Evolutionary conservation across 2,888 invertebrate genomes (phyloP).

Genomic region (Parnassius apollo): DNA sequence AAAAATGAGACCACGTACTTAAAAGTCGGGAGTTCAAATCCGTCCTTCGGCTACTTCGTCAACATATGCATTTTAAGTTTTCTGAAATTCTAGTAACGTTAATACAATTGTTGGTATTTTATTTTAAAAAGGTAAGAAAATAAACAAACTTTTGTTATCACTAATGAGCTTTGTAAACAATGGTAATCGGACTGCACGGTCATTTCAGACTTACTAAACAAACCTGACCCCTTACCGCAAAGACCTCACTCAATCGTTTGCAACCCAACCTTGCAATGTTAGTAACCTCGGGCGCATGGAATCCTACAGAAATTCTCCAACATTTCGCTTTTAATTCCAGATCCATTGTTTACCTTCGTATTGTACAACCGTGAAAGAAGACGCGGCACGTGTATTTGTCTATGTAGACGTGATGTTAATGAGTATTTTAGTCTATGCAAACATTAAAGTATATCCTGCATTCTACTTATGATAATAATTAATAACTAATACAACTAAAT

Average conservation of each 20-base stretch:
- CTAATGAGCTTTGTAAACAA: not conserved
- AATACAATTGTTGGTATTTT: not conserved
- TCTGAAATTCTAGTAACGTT: not conserved
- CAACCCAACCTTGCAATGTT: slow-evolving; percentile 33
- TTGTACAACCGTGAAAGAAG: not conserved
- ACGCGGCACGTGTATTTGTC: not conserved
- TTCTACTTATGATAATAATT: too few relatives aligned
- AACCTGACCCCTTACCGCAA: slow-evolving; percentile 42
- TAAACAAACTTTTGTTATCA: not conserved
- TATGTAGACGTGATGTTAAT: too few relatives aligned
- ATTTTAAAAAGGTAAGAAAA: not conserved
- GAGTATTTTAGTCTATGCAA: too few relatives aligned
- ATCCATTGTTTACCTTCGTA: slow-evolving; percentile 10
- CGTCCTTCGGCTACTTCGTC: too few relatives aligned
- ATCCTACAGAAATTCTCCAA: slow-evolving; percentile 12
- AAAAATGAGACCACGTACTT: not conserved
- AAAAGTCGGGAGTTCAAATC: too few relatives aligned
- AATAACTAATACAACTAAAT: too few relatives aligned
- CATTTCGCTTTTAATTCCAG: slow-evolving; percentile 17
- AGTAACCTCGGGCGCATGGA: slow-evolving; percentile 51
- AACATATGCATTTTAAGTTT: not conserved
- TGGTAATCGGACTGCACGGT: slow-evolving; percentile 6
- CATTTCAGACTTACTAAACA: slow-evolving; percentile 10
- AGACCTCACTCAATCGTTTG: slow-evolving; percentile 67
- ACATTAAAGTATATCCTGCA: too few relatives aligned